Evolutionary conservation across 2,113 vertebrate genomes (phyloP).

Genomic region (Loxodonta africana): DNA sequence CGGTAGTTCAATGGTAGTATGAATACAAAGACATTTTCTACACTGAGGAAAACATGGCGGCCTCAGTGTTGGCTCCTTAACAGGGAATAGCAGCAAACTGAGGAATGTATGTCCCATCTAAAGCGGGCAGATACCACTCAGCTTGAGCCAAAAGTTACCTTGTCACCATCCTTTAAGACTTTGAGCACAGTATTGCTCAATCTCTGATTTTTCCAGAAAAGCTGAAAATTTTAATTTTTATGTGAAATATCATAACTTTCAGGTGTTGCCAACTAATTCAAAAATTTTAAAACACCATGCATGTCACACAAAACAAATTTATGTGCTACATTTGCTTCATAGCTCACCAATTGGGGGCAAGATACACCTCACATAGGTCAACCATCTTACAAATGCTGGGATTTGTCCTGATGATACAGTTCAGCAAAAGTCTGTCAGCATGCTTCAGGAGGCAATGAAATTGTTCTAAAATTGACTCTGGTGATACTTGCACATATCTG

Average conservation of each 20-base stretch:
- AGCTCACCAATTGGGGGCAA: background rate
- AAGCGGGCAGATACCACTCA: background rate
- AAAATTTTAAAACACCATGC: background rate
- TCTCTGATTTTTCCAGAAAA: background rate
- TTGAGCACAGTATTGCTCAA: background rate
- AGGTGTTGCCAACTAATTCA: background rate
- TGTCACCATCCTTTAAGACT: background rate
- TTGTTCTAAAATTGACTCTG: background rate
- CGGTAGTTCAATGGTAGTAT: background rate
- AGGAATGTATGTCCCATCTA: background rate
- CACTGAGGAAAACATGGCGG: background rate
- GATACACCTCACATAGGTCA: background rate
- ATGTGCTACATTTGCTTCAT: background rate
- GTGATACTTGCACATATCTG: background rate
- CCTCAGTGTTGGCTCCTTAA: background rate
- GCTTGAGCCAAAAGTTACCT: background rate
- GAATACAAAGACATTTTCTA: background rate
- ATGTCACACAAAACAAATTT: background rate
- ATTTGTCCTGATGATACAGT: background rate
- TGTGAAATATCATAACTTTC: background rate
- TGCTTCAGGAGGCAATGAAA: background rate
- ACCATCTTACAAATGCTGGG: rapidly evolving
- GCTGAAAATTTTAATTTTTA: background rate
- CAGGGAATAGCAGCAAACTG: background rate
- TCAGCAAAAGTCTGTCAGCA: background rate